phyloP scores from a whole-genome alignment of 1,140 invertebrate genomes.

The Diplogasteroides magnus region DNA sequence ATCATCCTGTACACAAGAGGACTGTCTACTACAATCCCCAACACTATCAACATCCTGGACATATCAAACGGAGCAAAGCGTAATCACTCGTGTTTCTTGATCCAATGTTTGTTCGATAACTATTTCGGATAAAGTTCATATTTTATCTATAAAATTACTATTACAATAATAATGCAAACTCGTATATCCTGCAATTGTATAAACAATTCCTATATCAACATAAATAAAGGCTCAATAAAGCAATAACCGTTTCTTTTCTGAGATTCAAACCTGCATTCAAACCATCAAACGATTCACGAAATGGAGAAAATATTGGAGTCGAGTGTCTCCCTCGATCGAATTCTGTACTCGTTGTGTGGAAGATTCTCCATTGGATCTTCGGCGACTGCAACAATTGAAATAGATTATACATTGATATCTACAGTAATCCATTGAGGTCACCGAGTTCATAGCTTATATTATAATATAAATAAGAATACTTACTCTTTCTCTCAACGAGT shows the following conservation, averaged over 20 bases:
- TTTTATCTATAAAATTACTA: not conserved
- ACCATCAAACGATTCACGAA: not conserved
- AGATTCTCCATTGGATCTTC: not conserved
- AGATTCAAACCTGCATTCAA: not conserved
- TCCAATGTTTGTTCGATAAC: not conserved
- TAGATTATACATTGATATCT: not conserved
- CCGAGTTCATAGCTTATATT: too few species aligned
- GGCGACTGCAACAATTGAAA: conserved; percentile 8
- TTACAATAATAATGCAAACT: not conserved
- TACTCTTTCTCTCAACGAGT: too few species aligned
- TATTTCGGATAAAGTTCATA: not conserved
- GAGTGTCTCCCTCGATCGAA: not conserved
- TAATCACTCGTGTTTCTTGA: conserved; percentile 8
- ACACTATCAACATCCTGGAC: not conserved
- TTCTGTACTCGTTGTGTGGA: not conserved
- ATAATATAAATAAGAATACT: too few species aligned
- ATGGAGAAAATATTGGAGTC: too few species aligned
- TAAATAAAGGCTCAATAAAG: not conserved
- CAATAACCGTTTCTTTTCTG: not conserved
- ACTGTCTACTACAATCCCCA: too few species aligned
- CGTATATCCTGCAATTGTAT: too few species aligned
- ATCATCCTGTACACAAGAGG: too few species aligned
- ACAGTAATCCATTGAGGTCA: not conserved
- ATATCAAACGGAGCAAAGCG: not conserved
- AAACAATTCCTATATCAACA: too few species aligned